Conservation (phyloP, 2,113 vertebrate genomes). For the Myanophis thanlyinensis region DNA sequence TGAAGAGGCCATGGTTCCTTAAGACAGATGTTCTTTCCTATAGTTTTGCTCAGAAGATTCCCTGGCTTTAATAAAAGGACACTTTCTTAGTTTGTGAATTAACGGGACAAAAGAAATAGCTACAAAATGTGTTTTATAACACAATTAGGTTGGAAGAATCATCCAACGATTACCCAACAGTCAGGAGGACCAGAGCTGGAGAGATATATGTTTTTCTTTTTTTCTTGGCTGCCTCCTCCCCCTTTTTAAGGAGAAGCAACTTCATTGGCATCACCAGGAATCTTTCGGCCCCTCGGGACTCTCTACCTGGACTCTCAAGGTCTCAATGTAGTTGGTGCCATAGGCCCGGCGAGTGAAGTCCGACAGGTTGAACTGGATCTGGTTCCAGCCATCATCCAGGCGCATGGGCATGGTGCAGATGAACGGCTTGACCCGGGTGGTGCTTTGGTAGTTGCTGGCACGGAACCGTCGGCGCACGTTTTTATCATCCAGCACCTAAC, state of each 20-base stretch:
- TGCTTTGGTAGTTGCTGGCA: conserved; percentile 97
- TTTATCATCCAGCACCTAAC: conserved; percentile 95
- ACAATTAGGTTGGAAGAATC: neutral
- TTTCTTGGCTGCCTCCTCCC: neutral
- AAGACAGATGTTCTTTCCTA: neutral
- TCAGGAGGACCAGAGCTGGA: neutral
- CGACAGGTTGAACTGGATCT: conserved; percentile 95
- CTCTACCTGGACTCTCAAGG: conserved; percentile 89
- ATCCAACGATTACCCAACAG: neutral
- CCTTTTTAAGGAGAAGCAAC: neutral
- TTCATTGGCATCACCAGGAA: neutral
- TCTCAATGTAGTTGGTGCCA: conserved; percentile 95
- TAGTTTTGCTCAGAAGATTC: neutral
- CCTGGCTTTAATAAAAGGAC: neutral
- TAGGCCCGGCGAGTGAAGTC: conserved; percentile 95
- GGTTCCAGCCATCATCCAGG: conserved; percentile 96
- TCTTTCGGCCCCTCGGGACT: neutral
- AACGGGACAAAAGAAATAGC: neutral
- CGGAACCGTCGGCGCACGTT: conserved; percentile 92
- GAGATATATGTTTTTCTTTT: neutral
- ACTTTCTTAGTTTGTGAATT: neutral
- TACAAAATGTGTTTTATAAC: neutral
- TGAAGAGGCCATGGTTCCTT: neutral
- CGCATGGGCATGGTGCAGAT: conserved; percentile 99
- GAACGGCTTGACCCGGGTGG: conserved; percentile 92